phyloP scores from a whole-genome alignment of 2,797 vertebrate genomes.

The Hafferia zeledoni region DNA sequence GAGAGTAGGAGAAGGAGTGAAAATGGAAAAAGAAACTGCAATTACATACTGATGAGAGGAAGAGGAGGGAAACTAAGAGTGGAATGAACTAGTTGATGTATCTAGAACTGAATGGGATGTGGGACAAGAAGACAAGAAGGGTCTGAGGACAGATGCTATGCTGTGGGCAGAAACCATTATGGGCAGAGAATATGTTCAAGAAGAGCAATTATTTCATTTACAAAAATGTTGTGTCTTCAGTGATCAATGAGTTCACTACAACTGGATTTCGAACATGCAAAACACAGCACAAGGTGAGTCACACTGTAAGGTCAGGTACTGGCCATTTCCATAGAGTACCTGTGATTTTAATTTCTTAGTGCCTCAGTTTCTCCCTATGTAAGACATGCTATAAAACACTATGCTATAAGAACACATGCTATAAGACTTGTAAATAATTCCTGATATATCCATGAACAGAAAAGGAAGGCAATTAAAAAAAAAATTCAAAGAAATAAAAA shows the following conservation, averaged over 20 bases:
- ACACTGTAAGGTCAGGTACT: neutral
- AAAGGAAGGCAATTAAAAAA: fast-evolving
- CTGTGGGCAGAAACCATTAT: neutral
- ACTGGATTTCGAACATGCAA: neutral
- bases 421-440: neutral
- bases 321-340: neutral
- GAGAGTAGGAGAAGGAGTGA: neutral
- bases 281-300: neutral
- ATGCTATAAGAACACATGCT: no score
- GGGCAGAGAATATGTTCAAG: neutral
- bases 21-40: neutral
- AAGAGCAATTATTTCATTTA: neutral
- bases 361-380: neutral
- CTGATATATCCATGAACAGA: neutral
- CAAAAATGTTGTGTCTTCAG: neutral
- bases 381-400: neutral
- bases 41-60: neutral
- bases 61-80: neutral
- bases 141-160: neutral
- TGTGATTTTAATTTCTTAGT: neutral
- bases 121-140: neutral
- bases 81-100: neutral
- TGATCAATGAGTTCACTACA: neutral
- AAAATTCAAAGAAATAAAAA: neutral
- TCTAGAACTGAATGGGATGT: neutral